Percentiles rank a stretch among this genome's conserved stretches.
Conservation (phyloP, 2,113 vertebrate genomes). For the Dicentrarchus labrax region DNA sequence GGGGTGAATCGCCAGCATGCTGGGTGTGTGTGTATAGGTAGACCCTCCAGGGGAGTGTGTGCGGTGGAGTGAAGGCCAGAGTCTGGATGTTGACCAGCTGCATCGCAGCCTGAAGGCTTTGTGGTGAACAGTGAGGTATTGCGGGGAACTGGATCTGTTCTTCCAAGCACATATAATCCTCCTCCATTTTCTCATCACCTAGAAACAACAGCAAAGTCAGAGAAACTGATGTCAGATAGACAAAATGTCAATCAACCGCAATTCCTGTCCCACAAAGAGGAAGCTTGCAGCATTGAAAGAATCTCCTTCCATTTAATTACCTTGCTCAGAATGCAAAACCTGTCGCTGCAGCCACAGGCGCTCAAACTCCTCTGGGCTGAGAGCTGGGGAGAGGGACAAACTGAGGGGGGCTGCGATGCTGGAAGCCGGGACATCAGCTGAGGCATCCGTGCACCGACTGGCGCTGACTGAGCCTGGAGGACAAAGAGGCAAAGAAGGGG, state of each 20-base stretch:
- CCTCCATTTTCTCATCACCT: slow-evolving; percentile 65
- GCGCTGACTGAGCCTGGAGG: slow-evolving; percentile 32
- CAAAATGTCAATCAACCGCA: not conserved
- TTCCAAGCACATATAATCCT: slow-evolving; percentile 84
- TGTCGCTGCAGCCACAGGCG: slow-evolving; percentile 65
- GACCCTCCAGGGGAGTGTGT: slow-evolving; percentile 90
- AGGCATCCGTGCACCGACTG: not conserved
- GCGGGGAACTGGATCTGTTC: slow-evolving; percentile 75
- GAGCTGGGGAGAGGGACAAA: slow-evolving; percentile 63
- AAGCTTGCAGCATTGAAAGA: not conserved
- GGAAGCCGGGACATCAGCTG: slow-evolving; percentile 1
- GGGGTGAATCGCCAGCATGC: not conserved
- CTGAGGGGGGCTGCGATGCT: slow-evolving; percentile 12
- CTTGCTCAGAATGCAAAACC: slow-evolving; percentile 27
- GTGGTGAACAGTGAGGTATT: slow-evolving; percentile 73
- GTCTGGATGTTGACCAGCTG: slow-evolving; percentile 93
- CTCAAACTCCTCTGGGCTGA: slow-evolving; percentile 78
- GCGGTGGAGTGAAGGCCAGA: slow-evolving; percentile 90
- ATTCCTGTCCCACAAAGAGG: not conserved
- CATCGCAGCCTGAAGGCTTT: slow-evolving; percentile 90
- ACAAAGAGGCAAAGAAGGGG: not conserved
- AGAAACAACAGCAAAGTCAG: not conserved
- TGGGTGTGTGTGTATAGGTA: slow-evolving; percentile 89
- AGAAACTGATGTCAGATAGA: not conserved
- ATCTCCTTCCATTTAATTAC: slow-evolving; percentile 37